Evolutionary conservation across 2,113 vertebrate genomes (phyloP).

Genomic region (human): GRCh38 chr14:58007001-58007500

Average conservation of each 20-base stretch:
- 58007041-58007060: neutral
- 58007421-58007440: neutral
- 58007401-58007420: neutral
- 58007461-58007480: neutral
- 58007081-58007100: neutral
- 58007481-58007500: neutral
- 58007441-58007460: neutral
- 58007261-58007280: neutral
- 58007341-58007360: neutral
- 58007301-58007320: neutral
- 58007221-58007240: neutral
- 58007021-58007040: neutral
- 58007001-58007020: slow-evolving; percentile 49
- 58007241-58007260: neutral
- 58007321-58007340: neutral
- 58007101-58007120: neutral
- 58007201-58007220: neutral
- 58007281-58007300: neutral
- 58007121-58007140: neutral
- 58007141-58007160: neutral
- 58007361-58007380: neutral
- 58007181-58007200: neutral
- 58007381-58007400: neutral
- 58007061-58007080: neutral
- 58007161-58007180: neutral